Base-by-base conservation (phyloP, 1,140 invertebrate genomes). In the Drosophila sulfurigaster region DNA sequence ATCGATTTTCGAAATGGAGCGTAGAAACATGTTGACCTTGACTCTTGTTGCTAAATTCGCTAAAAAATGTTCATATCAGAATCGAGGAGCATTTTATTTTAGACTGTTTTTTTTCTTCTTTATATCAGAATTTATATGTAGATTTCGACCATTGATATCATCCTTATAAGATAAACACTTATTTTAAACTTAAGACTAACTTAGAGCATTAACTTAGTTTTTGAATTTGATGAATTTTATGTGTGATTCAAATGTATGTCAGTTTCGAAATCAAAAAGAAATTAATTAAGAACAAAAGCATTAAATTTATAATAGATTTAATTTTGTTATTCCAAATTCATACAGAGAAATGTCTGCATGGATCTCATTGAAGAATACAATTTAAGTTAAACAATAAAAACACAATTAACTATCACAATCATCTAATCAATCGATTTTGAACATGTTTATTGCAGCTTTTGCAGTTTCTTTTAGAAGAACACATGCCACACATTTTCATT, bases 1-100 rank as follows among this genome's bases (percentile, higher is more conserved):
- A 94, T 98, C 97, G 95, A 99, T 99, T 97, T 98, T 98, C 95
- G 97, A 98, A 95, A 99, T 99, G 94, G 97, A 98, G 88, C 98
- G 96, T 77, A 99, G 96, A 94, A 96, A 98, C 94, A 98, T 95
- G 96, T 99, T 98, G 94, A 99, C 97, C 92, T 93, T 92, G 89
- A 97, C 97, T 94, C 95, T 94, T 93, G 96, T 97, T 87, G 96
- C 95, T 93, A 94, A 94, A 93, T 96, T 96, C 93, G 93, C 94
- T 95, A 93, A 78, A 92, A 92, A 69, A 69, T 67, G 57, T 52
- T 60, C 64, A 58, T 74, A 82, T 87, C 64, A 88, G 75, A 88
- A 78, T 76, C 71, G 58, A 35, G 46, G 43, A 49, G 71, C 70
- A 69, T 59, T 77, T 74, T 1, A 67, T 25, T 25, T 25, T 66